phyloP scores from a whole-genome alignment of 2,113 vertebrate genomes.

The Jaculus jaculus region DNA sequence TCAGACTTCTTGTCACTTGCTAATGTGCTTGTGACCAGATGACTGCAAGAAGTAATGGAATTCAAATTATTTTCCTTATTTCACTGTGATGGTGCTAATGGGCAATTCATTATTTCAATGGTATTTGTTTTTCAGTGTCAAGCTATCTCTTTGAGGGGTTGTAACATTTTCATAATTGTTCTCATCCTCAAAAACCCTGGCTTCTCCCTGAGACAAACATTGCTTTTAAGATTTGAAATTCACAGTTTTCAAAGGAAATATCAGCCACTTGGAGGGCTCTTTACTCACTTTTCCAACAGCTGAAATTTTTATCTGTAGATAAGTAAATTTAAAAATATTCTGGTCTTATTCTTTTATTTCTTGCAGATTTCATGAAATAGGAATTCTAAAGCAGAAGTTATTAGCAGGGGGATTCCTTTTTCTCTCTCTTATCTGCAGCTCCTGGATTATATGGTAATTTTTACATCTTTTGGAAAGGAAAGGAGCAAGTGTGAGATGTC shows the following conservation, averaged over 20 bases:
- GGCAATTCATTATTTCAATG: slow-evolving; percentile 59
- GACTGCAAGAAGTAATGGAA: slow-evolving; percentile 50
- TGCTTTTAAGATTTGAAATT: slow-evolving; percentile 42
- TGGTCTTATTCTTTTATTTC: slow-evolving; percentile 37
- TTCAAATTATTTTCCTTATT: slow-evolving; percentile 59
- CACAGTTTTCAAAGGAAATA: slow-evolving; percentile 33
- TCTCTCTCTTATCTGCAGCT: not conserved
- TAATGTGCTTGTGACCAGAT: slow-evolving; percentile 52
- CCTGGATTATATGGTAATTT: not conserved
- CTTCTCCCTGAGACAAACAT: slow-evolving; percentile 54
- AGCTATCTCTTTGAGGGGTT: slow-evolving; percentile 19
- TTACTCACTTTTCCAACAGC: slow-evolving; percentile 28
- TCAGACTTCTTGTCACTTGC: slow-evolving; percentile 62
- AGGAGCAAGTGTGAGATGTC: not conserved
- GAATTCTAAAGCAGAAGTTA: slow-evolving; percentile 37
- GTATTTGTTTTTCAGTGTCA: slow-evolving; percentile 59
- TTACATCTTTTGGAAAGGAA: slow-evolving; percentile 54
- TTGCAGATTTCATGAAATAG: slow-evolving; percentile 25
- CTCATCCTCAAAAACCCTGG: not conserved
- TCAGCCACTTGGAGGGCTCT: slow-evolving; percentile 7
- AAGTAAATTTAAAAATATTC: slow-evolving; percentile 30
- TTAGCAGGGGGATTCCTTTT: not conserved
- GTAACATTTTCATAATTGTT: slow-evolving; percentile 70
- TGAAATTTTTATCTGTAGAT: slow-evolving; percentile 15
- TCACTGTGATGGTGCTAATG: slow-evolving; percentile 44